Evolutionary conservation across 2,797 vertebrate genomes (phyloP).

Genomic region (Anguilla marmorata): DNA sequence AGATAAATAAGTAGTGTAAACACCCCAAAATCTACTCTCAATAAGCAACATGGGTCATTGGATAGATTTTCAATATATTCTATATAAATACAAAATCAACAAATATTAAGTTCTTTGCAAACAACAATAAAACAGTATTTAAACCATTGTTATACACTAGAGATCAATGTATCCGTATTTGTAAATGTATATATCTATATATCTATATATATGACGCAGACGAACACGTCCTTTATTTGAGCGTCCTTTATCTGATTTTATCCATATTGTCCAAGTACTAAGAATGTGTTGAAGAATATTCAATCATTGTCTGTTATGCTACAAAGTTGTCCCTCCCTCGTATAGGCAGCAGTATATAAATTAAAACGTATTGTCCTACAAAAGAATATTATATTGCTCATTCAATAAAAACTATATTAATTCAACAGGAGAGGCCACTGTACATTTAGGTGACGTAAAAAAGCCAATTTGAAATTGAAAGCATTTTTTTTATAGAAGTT

Average conservation of each 20-base stretch:
- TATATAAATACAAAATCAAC: constrained; percentile 81
- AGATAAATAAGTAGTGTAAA: constrained; percentile 84
- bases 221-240: constrained; percentile 41
- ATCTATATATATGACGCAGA: constrained; percentile 58
- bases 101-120: constrained; percentile 76
- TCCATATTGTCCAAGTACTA: constrained; percentile 48
- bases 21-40: constrained; percentile 79
- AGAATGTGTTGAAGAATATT: constrained; percentile 62
- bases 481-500: constrained; percentile 26
- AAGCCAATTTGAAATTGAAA: constrained; percentile 23
- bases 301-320: constrained; percentile 75
- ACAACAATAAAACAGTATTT: constrained; percentile 78
- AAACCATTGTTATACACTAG: constrained; percentile 76
- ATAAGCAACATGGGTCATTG: constrained; percentile 80
- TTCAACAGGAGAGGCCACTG: constrained; percentile 50
- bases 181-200: constrained; percentile 40
- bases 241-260: constrained; percentile 37
- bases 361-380: constrained; percentile 69
- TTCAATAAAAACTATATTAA: constrained; percentile 66
- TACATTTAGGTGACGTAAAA: constrained; percentile 40
- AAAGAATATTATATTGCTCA: constrained; percentile 76
- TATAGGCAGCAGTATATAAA: constrained; percentile 72
- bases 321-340: constrained; percentile 70
- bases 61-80: constrained; percentile 83
- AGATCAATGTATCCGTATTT: constrained; percentile 71